Percentiles rank a stretch among this genome's conserved stretches.
Evolutionary conservation across 2,113 vertebrate species (phyloP).

Genomic region (Cavia aperea): DNA sequence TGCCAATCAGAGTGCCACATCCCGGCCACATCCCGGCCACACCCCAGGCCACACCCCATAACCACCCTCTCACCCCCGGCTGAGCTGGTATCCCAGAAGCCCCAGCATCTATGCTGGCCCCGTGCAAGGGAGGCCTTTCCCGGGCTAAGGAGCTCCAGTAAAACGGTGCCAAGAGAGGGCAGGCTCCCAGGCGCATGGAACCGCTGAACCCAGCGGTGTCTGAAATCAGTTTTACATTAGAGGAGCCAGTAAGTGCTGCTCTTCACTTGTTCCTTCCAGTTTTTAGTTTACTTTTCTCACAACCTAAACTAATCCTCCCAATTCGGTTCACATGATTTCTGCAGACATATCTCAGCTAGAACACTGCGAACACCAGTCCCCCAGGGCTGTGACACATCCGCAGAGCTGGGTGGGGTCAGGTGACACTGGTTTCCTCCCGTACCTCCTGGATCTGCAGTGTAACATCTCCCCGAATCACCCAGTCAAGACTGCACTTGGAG

Average conservation of each 20-base stretch:
- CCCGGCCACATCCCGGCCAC: neutral
- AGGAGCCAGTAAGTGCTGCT: neutral
- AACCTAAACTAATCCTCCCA: neutral
- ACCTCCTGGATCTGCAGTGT: neutral
- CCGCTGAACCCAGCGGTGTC: neutral
- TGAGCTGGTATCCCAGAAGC: neutral
- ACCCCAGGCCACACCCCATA: too few species aligned
- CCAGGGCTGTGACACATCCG: neutral
- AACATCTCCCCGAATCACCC: neutral
- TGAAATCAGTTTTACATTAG: neutral
- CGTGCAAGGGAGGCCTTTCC: neutral
- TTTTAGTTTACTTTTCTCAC: neutral
- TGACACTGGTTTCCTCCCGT: neutral
- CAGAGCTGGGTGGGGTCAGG: neutral
- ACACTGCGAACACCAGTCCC: neutral
- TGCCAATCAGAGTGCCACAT: neutral
- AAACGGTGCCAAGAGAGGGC: neutral
- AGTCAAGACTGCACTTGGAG: neutral
- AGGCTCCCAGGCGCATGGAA: neutral
- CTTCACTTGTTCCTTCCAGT: neutral
- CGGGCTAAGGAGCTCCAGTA: neutral
- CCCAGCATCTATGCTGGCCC: fast-evolving
- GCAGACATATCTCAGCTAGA: neutral
- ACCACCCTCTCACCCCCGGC: neutral
- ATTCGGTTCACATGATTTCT: neutral